Base-by-base conservation (phyloP, 2,113 vertebrate species). In the Tichodroma muraria region DNA sequence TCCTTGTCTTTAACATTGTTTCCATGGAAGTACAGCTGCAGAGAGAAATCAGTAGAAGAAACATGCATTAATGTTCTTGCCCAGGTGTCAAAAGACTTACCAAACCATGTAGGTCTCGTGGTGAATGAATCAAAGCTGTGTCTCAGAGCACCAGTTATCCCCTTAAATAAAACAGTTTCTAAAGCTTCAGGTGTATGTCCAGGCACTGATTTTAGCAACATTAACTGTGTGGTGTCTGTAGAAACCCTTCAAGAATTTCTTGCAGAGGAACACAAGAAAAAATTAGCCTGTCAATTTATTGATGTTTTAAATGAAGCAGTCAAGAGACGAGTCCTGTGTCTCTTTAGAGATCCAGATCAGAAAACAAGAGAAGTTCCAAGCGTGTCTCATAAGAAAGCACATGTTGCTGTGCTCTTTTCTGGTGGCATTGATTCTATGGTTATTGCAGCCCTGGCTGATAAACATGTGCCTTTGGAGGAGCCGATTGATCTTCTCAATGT, bases 401-500 rank as follows among this genome's bases (percentile, higher is more conserved):
- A 94, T 6, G 35, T 99, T 25, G 99, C 98, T 0, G 77, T 99
- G 42, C 98, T 99, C 8, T 99, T 99, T 93, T 99, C 99, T 53
- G 99, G 99, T 63, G 99, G 99, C 6, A 80, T 99, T 33, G 99
- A 99, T 95, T 99, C 99, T 4, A 99, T 99, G 98, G 97, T 99
- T 80, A 95, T 99, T 64, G 98, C 99, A 38, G 94, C 97, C 14
- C 97, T 99, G 80, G 98, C 99, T 68, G 98, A 99, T 90, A 98
- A 79, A 20, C 98, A 99, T 9, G 57, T 99, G 52, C 98, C 99
- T 72, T 27, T 77, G 49, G 97, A 97, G 11, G 98, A 99, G 88
- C 98, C 99, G 8, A 98, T 99, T 73, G 99, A 99, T 93, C 98
- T 99, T 77, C 98, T 99, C 35, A 99, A 99, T 23, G 99, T 99